Evolutionary conservation across 2,113 vertebrate genomes (phyloP), one percentile per base, ranked within the genome.

Genomic region (Pungitius pungitius): DNA sequence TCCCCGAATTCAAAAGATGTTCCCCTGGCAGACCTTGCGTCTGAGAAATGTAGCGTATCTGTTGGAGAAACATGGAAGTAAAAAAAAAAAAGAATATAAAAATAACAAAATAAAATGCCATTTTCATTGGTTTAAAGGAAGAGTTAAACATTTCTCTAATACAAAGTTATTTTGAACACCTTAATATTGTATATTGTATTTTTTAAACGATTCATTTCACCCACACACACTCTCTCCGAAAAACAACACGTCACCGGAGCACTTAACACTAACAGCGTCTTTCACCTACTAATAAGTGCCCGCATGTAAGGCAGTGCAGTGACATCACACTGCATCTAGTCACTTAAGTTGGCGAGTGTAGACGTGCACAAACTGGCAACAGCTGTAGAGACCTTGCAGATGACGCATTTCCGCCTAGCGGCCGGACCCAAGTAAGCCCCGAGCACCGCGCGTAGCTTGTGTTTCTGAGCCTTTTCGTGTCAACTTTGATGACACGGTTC

Each of bases 31-130:
- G 94, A 81, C 98, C 97, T 95, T 99, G 98, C 60, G 97, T 99
- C 94, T 99, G 97, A 74, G 97, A 99, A 93, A 99, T 99, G 92
- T 97, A 99, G 93, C 98, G 97, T 92, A 99, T 99, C 98, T 99
- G 92, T 77, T 54, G 56, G 45, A 47, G 20, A 37, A 42, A 39
- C 11, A 5, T 22, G 4, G 11, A 17, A 70, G 24, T n/a, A 27
- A 14, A 26, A 54, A 14, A 42, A 67, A 58, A 45, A 40, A 7
- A 70, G 14, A 33, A 24, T 12, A 37, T 69, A 2, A 70, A 63
- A 12, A 59, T 6, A 71, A 17, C n/a, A n/a, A 9, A 66, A 42
- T 2, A 45, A 56, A 72, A 47, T 33, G 7, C 1, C 17, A n/a
- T 62, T 64, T 26, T 59, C 3, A 22, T 15, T 8, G 37, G 24